Evolutionary conservation across 2,888 invertebrate genomes (phyloP), one percentile per base, ranked within the genome.

Genomic region (Dione vanillae): DNA sequence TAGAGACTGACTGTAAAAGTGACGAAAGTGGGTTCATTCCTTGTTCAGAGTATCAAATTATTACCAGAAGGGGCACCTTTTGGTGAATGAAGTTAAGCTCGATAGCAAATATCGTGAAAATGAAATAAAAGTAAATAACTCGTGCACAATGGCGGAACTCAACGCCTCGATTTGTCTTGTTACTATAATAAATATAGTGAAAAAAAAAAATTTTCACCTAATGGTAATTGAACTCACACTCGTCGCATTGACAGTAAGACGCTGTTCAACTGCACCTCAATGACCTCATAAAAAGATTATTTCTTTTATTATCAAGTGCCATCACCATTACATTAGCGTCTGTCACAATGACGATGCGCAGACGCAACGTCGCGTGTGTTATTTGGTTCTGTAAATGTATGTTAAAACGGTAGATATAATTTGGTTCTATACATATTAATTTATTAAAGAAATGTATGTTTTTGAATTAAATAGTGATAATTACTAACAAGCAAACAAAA

Each of bases 341-440:
- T 85, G 88, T 88, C 87, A 85, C 79, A 78, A 78, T 88, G 90
- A 90, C 84, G 85, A 75, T 87, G 85, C 83, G 84, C 89, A 88
- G 85, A 75, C 89, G 82, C 78, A 74, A 40, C 70, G 70, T 69
- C 74, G 74, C 72, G 72, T 74, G 74, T 72, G 70, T 74, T 71
- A 71, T 71, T 72, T 59, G 56, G 79, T 82, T 82, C 84, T 80
- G 81, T 83, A 80, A 37, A 12, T 20, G 35, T 19, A 61, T 19
- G 67, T 67, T 41, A 20, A 47, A 74, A 70, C 49, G 37, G 20
- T 56, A 67, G 27, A 2, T 45, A 45, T 45, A 27, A 16, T 45
- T 56, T 56, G 56, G 40, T 56, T 56, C 56, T 11, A 37, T 40
- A 56, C 35, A 37, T n/a, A 54, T 7, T 40, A 7, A 40, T 40